These are phyloP conservation scores for Rhamnusium bicolor DNA, from an alignment of 2,888 invertebrate genomes.

Conservation along the genomic window DNA sequence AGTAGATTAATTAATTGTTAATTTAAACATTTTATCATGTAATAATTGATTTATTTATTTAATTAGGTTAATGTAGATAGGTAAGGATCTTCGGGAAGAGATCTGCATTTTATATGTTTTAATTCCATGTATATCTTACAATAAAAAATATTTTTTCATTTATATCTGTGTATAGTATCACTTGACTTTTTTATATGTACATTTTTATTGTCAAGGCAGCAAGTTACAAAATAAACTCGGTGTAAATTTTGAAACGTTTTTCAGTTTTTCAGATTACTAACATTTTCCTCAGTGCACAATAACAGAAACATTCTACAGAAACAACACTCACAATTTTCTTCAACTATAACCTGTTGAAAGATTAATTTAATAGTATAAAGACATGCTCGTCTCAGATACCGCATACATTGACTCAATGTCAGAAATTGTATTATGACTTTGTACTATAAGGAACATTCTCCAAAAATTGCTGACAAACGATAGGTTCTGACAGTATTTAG, in stretches of 20 bases:
- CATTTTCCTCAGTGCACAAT: no score
- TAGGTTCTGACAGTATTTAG: no score
- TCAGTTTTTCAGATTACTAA: not conserved
- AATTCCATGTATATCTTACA: constrained; percentile 25
- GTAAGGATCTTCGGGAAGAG: not conserved
- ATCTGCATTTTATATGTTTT: constrained; percentile 19
- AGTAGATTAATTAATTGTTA: constrained; percentile 22
- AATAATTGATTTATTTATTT: constrained; percentile 26
- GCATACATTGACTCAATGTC: no score
- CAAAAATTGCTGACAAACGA: no score
- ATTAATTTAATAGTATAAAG: no score
- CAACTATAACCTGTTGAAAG: no score
- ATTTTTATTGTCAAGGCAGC: not conserved
- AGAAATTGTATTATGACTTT: no score
- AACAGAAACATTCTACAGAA: no score
- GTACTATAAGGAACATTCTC: no score
- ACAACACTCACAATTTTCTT: no score
- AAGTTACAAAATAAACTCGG: not conserved
- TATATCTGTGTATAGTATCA: not conserved
- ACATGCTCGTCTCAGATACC: no score
- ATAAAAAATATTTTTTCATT: constrained; percentile 30
- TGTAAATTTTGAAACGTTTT: constrained; percentile 3
- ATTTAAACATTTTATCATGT: constrained; percentile 21
- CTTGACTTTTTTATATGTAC: not conserved
- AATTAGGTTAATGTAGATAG: not conserved